These are phyloP conservation scores for Limnephilus auricula DNA, from an alignment of 2,888 invertebrate species.

Conservation along the genomic window DNA sequence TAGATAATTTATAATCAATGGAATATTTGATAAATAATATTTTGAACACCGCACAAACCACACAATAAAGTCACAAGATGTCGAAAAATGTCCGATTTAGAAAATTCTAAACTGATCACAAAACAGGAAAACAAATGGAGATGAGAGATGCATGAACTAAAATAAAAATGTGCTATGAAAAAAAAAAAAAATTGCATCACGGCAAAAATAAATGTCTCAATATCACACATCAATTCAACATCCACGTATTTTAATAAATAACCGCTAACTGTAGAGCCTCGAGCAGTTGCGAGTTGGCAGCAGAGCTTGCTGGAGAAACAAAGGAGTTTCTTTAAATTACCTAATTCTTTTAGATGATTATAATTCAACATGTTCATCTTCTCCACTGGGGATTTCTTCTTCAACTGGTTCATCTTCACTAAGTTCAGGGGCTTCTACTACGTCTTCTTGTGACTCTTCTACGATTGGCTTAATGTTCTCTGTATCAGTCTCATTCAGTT, in stretches of 20 bases:
- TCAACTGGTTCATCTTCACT: slow-evolving; percentile 6
- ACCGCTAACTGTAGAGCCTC: background rate
- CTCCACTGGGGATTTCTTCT: slow-evolving; percentile 32
- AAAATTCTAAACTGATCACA: slow-evolving; percentile 39
- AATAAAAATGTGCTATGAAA: slow-evolving; percentile 28
- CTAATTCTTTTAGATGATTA: slow-evolving; percentile 57
- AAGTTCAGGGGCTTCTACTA: slow-evolving; percentile 52
- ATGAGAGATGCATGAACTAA: background rate
- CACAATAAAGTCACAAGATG: slow-evolving; percentile 33
- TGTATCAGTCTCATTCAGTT: slow-evolving; percentile 51
- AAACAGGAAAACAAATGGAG: slow-evolving; percentile 10
- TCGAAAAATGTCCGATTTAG: background rate
- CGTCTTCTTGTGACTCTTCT: slow-evolving; percentile 25
- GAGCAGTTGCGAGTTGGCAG: slow-evolving; percentile 23
- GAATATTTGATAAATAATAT: background rate
- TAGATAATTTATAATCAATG: slow-evolving; percentile 22
- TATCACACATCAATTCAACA: slow-evolving; percentile 34
- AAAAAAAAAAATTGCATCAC: slow-evolving; percentile 28
- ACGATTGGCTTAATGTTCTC: slow-evolving; percentile 6
- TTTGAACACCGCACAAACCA: slow-evolving; percentile 12
- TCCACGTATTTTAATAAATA: slow-evolving; percentile 29
- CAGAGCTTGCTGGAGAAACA: background rate
- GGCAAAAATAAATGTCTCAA: slow-evolving; percentile 14
- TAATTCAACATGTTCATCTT: slow-evolving; percentile 64
- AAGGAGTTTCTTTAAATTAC: slow-evolving; percentile 12